phyloP scores from a whole-genome alignment of 2,888 invertebrate genomes.

The Cosmopolites sordidus region DNA sequence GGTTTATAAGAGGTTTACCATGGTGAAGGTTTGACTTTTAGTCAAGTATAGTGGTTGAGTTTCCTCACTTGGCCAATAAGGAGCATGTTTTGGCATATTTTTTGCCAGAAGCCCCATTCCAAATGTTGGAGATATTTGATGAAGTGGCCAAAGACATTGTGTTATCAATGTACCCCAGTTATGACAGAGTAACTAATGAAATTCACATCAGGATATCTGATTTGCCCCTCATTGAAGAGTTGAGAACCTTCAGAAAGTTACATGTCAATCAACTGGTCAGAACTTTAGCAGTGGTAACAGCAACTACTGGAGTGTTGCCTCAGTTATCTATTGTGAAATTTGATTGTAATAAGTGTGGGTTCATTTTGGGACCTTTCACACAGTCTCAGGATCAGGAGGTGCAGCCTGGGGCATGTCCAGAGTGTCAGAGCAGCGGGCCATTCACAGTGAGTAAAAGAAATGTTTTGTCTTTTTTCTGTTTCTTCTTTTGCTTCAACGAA shows the following conservation, averaged over 20 bases:
- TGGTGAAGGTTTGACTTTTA: constrained; percentile 31
- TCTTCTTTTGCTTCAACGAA: too few relatives aligned
- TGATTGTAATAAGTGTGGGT: constrained; percentile 95
- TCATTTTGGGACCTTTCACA: constrained; percentile 91
- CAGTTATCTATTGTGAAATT: constrained; percentile 95
- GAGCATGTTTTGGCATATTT: constrained; percentile 96
- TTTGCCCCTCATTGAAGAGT: constrained; percentile 91
- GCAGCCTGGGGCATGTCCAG: constrained; percentile 94
- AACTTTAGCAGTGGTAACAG: constrained; percentile 91
- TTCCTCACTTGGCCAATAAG: constrained; percentile 81
- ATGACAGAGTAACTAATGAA: constrained; percentile 88
- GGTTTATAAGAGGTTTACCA: background rate
- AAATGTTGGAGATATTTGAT: constrained; percentile 95
- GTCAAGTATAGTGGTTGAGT: constrained; percentile 88
- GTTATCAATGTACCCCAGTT: constrained; percentile 90
- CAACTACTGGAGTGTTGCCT: constrained; percentile 91
- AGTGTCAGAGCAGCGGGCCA: constrained; percentile 94
- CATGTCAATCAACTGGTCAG: constrained; percentile 93
- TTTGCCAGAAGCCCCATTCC: constrained; percentile 93
- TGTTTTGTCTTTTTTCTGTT: too few relatives aligned
- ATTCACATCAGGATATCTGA: constrained; percentile 95
- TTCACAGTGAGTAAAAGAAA: constrained; percentile 67
- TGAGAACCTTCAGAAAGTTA: constrained; percentile 84
- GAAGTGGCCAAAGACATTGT: constrained; percentile 92
- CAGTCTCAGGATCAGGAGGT: constrained; percentile 92